A percentile compares a stretch with the other conserved stretches of the same genome.
Conservation (phyloP, 2,113 vertebrate species). For the Corythoichthys intestinalis region DNA sequence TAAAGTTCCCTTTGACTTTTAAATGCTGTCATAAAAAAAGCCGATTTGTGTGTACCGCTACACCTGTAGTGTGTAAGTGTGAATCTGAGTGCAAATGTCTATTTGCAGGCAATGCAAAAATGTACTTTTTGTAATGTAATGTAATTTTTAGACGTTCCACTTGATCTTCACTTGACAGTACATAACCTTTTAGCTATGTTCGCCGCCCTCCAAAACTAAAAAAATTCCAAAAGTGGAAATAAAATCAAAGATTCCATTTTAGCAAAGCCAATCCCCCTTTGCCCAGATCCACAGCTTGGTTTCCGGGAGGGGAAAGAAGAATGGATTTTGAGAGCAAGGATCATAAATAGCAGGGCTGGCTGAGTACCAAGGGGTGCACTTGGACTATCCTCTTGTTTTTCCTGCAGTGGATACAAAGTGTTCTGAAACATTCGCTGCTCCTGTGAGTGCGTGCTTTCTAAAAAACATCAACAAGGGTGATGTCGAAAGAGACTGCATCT, state of each 20-base stretch:
- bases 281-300: constrained; percentile 15
- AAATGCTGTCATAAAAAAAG: too few relatives aligned
- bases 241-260: constrained; percentile 14
- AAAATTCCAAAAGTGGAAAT: not conserved
- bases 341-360: constrained; percentile 61
- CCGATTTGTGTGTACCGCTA: too few relatives aligned
- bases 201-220: not conserved
- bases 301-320: constrained; percentile 34
- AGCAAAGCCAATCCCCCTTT: constrained; percentile 20
- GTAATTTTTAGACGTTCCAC: not conserved
- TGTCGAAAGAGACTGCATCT: not conserved
- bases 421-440: constrained; percentile 37
- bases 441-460: constrained; percentile 14
- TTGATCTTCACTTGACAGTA: not conserved
- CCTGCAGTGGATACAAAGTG: constrained; percentile 33
- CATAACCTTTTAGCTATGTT: not conserved
- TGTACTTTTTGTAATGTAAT: too few relatives aligned
- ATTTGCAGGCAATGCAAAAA: too few relatives aligned
- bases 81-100: too few relatives aligned
- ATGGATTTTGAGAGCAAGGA: constrained; percentile 21
- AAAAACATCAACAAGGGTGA: constrained; percentile 8
- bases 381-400: constrained; percentile 39
- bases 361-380: constrained; percentile 42
- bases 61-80: too few relatives aligned
- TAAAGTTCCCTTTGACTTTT: too few relatives aligned